Conservation (phyloP, 2,113 vertebrate genomes). For the Boleophthalmus pectinirostris region DNA sequence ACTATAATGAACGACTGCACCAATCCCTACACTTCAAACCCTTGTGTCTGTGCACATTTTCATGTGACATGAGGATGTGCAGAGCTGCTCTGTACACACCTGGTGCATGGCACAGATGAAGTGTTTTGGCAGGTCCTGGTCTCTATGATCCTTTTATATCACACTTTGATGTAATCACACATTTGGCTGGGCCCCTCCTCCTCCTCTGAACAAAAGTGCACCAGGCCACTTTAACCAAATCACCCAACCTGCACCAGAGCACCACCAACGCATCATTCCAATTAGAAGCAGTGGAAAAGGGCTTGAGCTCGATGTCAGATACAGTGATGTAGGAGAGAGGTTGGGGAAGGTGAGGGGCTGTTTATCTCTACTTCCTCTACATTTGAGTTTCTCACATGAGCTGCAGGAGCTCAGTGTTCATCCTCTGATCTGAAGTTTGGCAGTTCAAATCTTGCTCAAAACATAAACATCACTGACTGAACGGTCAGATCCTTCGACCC, state of each 20-base stretch:
- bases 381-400: too few relatives aligned
- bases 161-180: constrained; percentile 25
- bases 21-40: neutral
- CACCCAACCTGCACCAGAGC: neutral
- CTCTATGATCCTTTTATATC: neutral
- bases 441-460: too few relatives aligned
- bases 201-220: neutral
- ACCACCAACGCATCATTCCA: neutral
- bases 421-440: too few relatives aligned
- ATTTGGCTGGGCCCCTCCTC: constrained; percentile 8
- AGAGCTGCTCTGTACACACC: neutral
- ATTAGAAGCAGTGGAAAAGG: neutral
- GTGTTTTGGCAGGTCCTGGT: constrained; percentile 16
- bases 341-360: neutral
- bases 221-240: constrained; percentile 12
- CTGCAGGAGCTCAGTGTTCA: too few relatives aligned
- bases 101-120: constrained; percentile 7
- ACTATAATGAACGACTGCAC: neutral
- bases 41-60: neutral
- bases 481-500: too few relatives aligned
- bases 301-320: neutral
- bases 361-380: too few relatives aligned
- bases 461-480: too few relatives aligned
- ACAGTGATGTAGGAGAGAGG: neutral
- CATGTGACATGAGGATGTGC: neutral